These are phyloP conservation scores for Liposcelis brunnea DNA, from an alignment of 2,888 invertebrate species.

Conservation along the genomic window DNA sequence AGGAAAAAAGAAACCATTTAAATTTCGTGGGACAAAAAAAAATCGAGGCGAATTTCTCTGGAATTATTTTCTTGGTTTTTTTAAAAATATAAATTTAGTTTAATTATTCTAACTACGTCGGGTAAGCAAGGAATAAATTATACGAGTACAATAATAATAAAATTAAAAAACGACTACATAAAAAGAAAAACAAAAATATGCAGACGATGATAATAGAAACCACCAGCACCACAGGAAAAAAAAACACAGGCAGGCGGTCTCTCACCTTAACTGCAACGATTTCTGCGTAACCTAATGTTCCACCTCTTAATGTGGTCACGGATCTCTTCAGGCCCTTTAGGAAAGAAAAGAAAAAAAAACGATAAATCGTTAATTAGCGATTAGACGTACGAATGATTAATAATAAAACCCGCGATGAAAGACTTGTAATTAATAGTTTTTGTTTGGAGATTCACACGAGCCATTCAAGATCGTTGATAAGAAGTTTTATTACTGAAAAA, in stretches of 20 bases:
- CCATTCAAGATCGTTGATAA: too few relatives aligned
- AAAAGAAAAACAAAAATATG: slow-evolving; percentile 13
- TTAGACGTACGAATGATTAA: too few relatives aligned
- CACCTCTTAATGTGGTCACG: slow-evolving; percentile 76
- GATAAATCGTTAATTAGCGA: slow-evolving; percentile 7
- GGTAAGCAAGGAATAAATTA: slow-evolving; percentile 20
- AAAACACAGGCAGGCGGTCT: slow-evolving; percentile 12
- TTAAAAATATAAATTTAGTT: too few relatives aligned
- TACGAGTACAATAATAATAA: slow-evolving; percentile 16
- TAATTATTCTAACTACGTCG: too few relatives aligned
- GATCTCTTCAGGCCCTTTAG: slow-evolving; percentile 83
- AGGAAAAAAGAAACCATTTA: slow-evolving; percentile 17
- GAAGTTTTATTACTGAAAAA: too few relatives aligned
- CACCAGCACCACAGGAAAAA: slow-evolving; percentile 15
- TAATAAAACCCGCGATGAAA: too few relatives aligned
- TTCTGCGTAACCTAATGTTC: slow-evolving; percentile 78
- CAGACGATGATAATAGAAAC: slow-evolving; percentile 17
- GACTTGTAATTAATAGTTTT: too few relatives aligned
- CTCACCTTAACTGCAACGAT: slow-evolving; percentile 93
- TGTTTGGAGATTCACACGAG: too few relatives aligned
- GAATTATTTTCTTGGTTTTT: too few relatives aligned
- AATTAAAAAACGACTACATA: background rate
- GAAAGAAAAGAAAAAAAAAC: background rate
- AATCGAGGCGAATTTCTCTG: too few relatives aligned
- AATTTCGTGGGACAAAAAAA: too few relatives aligned